Conservation (phyloP, 2,797 vertebrate genomes). For the Delichon dasypus region DNA sequence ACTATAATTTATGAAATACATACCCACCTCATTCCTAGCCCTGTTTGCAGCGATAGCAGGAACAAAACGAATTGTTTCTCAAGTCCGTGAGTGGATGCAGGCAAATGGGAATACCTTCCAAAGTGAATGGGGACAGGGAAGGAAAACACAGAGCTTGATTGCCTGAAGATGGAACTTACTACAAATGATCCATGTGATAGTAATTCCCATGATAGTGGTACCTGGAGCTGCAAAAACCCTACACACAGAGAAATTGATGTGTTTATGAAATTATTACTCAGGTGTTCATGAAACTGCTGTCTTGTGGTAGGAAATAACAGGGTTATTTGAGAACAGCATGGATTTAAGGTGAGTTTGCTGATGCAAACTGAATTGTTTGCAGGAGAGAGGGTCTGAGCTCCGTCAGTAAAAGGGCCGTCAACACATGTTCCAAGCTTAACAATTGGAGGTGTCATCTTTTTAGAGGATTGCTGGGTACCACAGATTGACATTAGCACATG, state of each 20-base stretch:
- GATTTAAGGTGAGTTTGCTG: constrained; percentile 3
- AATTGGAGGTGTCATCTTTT: not conserved
- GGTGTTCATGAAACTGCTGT: not conserved
- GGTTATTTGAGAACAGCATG: not conserved
- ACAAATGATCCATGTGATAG: not conserved
- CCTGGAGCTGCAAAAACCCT: not conserved
- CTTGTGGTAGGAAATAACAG: not conserved
- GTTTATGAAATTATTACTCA: not conserved
- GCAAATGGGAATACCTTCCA: not conserved
- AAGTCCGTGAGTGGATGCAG: not conserved
- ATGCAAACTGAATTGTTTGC: not conserved
- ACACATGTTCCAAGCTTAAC: not conserved
- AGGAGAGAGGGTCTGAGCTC: not conserved
- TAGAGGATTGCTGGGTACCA: not conserved
- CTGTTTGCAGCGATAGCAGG: not conserved
- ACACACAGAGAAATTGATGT: not conserved
- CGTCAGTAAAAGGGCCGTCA: not conserved
- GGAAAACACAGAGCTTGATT: not conserved
- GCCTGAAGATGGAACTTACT: not conserved
- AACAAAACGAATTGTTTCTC: not conserved
- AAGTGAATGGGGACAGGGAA: not conserved
- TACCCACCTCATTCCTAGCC: not conserved
- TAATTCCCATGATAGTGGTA: not conserved
- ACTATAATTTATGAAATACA: not conserved
- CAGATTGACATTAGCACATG: not conserved